phyloP scores from a whole-genome alignment of 2,113 vertebrate genomes.

The Ginglymostoma cirratum region DNA sequence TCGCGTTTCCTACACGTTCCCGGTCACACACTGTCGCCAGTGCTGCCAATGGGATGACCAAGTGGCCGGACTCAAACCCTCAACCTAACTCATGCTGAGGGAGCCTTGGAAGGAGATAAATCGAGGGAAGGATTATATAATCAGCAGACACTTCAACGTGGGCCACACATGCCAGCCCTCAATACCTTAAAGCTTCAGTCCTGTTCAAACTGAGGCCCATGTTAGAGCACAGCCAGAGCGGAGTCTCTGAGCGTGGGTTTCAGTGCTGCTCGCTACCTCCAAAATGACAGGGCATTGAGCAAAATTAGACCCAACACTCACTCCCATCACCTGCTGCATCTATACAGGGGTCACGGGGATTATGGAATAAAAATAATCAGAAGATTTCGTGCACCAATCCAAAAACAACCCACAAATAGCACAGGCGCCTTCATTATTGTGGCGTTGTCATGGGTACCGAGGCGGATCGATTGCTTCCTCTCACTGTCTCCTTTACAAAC shows the following conservation, averaged over 20 bases:
- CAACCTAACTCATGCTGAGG: too few relatives aligned
- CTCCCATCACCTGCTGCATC: not conserved
- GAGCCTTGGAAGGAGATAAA: not conserved
- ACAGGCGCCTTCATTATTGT: constrained; percentile 7
- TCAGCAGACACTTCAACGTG: not conserved
- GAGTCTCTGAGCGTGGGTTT: not conserved
- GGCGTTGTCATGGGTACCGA: not conserved
- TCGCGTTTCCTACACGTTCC: not conserved
- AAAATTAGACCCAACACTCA: not conserved
- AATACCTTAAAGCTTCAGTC: not conserved
- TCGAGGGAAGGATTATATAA: not conserved
- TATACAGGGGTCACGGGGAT: not conserved
- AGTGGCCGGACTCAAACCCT: not conserved
- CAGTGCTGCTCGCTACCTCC: not conserved
- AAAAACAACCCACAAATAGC: not conserved
- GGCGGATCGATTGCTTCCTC: not conserved
- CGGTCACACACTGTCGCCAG: not conserved
- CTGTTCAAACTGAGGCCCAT: not conserved
- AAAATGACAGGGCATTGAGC: not conserved
- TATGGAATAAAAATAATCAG: not conserved
- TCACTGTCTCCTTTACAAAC: not conserved
- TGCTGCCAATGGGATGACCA: not conserved
- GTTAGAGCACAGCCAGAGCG: not conserved
- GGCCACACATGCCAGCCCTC: not conserved
- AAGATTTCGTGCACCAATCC: not conserved